Conservation (phyloP, 1,140 invertebrate genomes). For the Wasmannia auropunctata region DNA sequence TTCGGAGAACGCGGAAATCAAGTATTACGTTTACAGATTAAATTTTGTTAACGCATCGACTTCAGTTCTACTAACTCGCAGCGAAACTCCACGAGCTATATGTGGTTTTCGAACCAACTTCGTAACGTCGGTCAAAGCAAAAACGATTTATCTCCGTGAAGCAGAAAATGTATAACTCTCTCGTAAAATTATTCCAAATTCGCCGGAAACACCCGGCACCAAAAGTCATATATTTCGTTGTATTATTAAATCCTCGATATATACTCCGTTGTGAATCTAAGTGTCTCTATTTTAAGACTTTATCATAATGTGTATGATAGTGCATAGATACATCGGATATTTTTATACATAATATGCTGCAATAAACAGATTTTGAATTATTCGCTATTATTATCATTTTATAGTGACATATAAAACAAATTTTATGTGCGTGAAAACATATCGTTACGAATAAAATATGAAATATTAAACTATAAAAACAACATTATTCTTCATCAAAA, state of each 20-base stretch:
- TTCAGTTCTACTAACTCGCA: neutral
- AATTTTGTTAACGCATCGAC: slow-evolving; percentile 50
- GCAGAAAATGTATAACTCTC: slow-evolving; percentile 19
- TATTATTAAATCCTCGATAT: slow-evolving; percentile 5
- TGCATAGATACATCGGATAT: neutral
- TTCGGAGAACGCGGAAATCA: slow-evolving; percentile 32
- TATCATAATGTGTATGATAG: neutral
- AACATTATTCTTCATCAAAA: neutral
- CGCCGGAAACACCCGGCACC: neutral
- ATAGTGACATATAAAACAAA: neutral
- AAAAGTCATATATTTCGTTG: neutral
- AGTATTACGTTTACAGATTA: slow-evolving; percentile 50
- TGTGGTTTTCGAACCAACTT: slow-evolving; percentile 35
- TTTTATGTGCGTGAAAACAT: neutral
- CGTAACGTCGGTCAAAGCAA: slow-evolving; percentile 12
- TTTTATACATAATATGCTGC: neutral
- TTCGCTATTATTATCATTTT: neutral
- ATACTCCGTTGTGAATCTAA: neutral
- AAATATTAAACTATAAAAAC: neutral
- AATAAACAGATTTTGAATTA: neutral
- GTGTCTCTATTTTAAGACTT: neutral
- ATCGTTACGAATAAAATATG: neutral
- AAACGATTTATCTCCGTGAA: slow-evolving; percentile 37
- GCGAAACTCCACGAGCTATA: slow-evolving; percentile 6
- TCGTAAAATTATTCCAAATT: slow-evolving; percentile 33